phyloP scores from a whole-genome alignment of 1,140 invertebrate species.

The Mylabris phalerata region DNA sequence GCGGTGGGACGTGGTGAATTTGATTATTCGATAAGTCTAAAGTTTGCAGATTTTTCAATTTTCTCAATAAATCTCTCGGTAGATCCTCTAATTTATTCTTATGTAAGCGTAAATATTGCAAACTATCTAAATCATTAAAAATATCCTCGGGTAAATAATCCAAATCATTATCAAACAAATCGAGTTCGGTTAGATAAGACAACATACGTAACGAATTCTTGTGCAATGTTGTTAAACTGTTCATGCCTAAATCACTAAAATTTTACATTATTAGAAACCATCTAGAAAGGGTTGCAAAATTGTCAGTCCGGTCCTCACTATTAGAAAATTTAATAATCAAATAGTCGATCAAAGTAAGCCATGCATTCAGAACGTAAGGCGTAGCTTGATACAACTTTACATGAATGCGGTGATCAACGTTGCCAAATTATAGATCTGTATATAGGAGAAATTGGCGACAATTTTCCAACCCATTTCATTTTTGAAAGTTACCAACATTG shows the following conservation, averaged over 20 bases:
- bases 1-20: conserved; percentile 52
- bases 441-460: not conserved
- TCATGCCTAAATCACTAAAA: conserved; percentile 65
- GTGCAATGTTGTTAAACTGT: conserved; percentile 62
- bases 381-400: too few species aligned
- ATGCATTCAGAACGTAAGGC: too few species aligned
- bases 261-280: conserved; percentile 26
- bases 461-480: conserved; percentile 21
- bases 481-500: conserved; percentile 47
- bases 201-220: conserved; percentile 66
- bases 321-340: too few species aligned
- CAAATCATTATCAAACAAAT: conserved; percentile 70
- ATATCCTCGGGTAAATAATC: conserved; percentile 67
- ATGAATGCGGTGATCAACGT: too few species aligned
- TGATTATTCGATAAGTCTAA: conserved; percentile 70
- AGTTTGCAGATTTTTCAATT: conserved; percentile 58
- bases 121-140: conserved; percentile 63
- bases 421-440: too few species aligned
- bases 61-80: conserved; percentile 56
- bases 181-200: conserved; percentile 60
- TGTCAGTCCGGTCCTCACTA: too few species aligned
- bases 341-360: too few species aligned
- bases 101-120: conserved; percentile 64
- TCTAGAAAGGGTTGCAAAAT: not conserved
- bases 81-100: conserved; percentile 65